Base-by-base conservation (phyloP, 2,113 vertebrate genomes). In the Upupa epops region DNA sequence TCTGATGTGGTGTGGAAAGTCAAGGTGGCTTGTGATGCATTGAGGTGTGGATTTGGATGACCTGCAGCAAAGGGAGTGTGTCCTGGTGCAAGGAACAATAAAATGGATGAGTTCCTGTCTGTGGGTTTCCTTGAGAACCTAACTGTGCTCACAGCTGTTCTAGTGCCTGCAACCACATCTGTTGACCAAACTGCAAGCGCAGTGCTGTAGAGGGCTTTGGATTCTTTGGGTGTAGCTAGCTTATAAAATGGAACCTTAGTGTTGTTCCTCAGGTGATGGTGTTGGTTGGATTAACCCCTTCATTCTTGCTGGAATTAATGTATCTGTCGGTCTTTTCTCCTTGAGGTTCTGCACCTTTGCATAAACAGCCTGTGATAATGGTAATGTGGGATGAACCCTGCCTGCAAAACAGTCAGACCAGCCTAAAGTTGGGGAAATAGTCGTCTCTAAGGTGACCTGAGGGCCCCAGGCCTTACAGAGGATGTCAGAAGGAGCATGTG, bases 71-170 rank as follows among this genome's bases (percentile, higher is more conserved):
- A 83, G 69, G 36, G n/a, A 82, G 42, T n/a, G 24, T 10, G 70
- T 93, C 82, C 81, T 94, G 63, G 59, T 42, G 89, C 80, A 86
- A 76, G 85, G 75, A 86, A 81, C 46, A 73, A 81, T 64, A 73
- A 90, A 82, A 84, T 65, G 84, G 70, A 89, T 93, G 93, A 75
- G 77, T 84, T 25, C 54, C 45, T 94, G 26, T 34, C 16, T 59
- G 51, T 75, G 86, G 40, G 87, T 95, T 93, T 94, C 89, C 58
- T 36, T 28, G 25, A 88, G 70, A 87, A 84, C 20, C 17, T 46
- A n/a, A 22, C 32, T 79, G 60, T 58, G 36, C 65, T 87, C 63
- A 21, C 7, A 75, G 61, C 48, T 3, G 22, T 59, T 70, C 26
- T 59, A 85, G 24, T 19, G 45, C 75, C 83, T 91, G 72, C 76